Conservation (phyloP, 2,113 vertebrate genomes). For the Tautogolabrus adspersus region DNA sequence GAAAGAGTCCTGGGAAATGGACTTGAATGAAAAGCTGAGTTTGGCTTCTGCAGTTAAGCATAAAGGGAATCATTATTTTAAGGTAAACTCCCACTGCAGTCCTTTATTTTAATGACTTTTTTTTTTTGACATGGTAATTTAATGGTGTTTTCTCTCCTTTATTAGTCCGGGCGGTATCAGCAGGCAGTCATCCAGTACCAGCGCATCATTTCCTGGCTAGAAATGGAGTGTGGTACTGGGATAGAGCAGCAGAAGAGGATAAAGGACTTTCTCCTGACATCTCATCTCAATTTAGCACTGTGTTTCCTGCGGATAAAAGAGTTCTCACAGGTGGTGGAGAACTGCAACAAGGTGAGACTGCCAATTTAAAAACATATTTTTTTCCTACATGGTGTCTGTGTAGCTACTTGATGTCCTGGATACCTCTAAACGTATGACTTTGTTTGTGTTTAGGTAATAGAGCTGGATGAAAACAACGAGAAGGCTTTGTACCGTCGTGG, state of each 20-base stretch:
- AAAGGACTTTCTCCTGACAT: conserved; percentile 85
- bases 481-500: conserved; percentile 94
- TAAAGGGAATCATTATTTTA: conserved; percentile 96
- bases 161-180: conserved; percentile 87
- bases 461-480: conserved; percentile 90
- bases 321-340: conserved; percentile 89
- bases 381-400: not conserved
- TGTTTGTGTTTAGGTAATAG: conserved; percentile 82
- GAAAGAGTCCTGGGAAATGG: conserved; percentile 98
- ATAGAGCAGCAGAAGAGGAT: conserved; percentile 88
- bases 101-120: not conserved
- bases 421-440: not conserved
- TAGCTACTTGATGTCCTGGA: not conserved
- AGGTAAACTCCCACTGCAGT: conserved; percentile 76
- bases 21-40: conserved; percentile 93
- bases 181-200: conserved; percentile 94
- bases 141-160: conserved; percentile 21
- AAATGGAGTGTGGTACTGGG: conserved; percentile 90
- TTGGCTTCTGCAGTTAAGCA: conserved; percentile 88
- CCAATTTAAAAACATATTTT: not conserved
- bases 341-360: conserved; percentile 91
- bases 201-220: conserved; percentile 92
- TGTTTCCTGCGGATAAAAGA: conserved; percentile 93
- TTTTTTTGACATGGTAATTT: not conserved
- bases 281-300: conserved; percentile 94